Base-by-base conservation (phyloP, 2,797 vertebrate species). In the Alfaro cultratus region DNA sequence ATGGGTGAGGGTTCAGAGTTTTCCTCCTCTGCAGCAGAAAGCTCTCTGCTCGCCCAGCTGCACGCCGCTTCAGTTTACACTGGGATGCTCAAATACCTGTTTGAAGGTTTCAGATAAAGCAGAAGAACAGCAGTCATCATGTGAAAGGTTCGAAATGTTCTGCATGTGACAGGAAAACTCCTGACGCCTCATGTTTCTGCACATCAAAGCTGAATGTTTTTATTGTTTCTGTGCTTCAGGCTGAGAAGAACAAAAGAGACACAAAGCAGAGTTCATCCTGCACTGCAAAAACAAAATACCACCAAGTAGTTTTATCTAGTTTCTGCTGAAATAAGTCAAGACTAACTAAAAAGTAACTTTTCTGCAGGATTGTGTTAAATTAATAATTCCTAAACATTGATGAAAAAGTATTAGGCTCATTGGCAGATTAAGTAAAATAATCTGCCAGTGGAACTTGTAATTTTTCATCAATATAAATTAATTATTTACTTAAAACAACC, bases 21-120 rank as follows among this genome's bases (percentile, higher is more conserved):
- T 70, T 62, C 51, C 64, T 70, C 43, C 41, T 51, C 46, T 64
- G 74, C 49, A 73, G 57, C 55, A 67, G 57, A 74, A 51, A 41
- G 18, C 18, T 43, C 43, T 18, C 72, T 29, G 6, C 53, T 71
- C 16, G 26, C 23, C 5, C 7, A 43, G n/a, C 12, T 57, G n/a
- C 39, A 43, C 13, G n/a, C 68, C 10, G 57, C 29, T 79, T 49
- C 16, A 16, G 4, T 67, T 62, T 47, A 45, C 53, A n/a, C 18
- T 29, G 8, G 13, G 5, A 36, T 62, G 51, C 26, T 13, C 64
- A 18, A 12, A 45, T 1, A 34, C 41, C 23, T 5, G 31, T 70
- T 68, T 41, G 10, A 26, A 6, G 15, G 16, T 15, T 36, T 8
- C 6, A 51, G 76, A 34, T 46, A n/a, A 55, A 4, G 21, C 31